Conservation (phyloP, 2,888 invertebrate genomes). For the Nemurella pictetii region DNA sequence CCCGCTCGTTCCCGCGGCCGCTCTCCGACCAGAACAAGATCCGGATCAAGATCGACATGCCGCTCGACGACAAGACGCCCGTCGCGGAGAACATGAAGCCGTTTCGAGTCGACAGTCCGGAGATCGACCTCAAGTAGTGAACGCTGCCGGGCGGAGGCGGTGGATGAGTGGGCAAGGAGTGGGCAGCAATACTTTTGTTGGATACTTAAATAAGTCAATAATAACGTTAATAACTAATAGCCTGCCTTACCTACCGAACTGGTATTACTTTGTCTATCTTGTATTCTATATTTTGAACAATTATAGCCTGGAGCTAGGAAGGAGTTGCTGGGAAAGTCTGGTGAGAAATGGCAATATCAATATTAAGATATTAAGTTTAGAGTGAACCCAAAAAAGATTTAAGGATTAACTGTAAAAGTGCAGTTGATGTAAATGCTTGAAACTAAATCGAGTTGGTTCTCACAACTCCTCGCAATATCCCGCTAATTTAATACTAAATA, state of each 20-base stretch:
- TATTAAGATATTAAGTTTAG: not conserved
- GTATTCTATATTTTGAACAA: too few species aligned
- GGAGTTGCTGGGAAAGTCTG: too few species aligned
- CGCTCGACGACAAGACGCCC: conserved; percentile 50
- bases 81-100: conserved; percentile 45
- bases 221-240: not conserved
- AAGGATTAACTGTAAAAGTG: too few species aligned
- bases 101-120: conserved; percentile 44
- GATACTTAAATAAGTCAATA: not conserved
- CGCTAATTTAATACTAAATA: not conserved
- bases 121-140: conserved; percentile 45
- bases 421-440: not conserved
- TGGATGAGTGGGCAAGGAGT: not conserved
- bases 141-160: too few species aligned
- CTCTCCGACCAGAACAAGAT: conserved; percentile 68
- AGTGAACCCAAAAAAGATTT: not conserved
- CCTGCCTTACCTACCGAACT: not conserved
- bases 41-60: conserved; percentile 66
- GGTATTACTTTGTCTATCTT: not conserved
- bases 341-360: not conserved
- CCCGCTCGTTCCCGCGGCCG: conserved; percentile 57
- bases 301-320: not conserved
- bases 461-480: not conserved
- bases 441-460: not conserved
- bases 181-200: not conserved